phyloP scores from a whole-genome alignment of 2,113 vertebrate genomes.

The Etheostoma cragini region DNA sequence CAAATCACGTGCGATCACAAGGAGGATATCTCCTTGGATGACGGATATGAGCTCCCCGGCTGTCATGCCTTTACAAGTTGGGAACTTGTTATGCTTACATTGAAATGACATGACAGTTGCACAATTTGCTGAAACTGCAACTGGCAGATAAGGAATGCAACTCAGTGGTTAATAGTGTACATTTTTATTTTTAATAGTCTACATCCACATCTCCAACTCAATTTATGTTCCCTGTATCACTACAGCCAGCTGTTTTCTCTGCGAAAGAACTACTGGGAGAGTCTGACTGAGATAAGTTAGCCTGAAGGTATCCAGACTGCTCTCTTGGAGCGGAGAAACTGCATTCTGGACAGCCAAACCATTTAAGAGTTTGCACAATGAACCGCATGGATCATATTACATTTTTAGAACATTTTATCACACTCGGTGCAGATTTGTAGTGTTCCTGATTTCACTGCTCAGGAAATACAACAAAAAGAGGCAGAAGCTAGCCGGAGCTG shows the following conservation, averaged over 20 bases:
- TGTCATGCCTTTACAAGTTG: neutral
- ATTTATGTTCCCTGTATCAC: constrained; percentile 9
- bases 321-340: neutral
- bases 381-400: constrained; percentile 37
- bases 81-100: neutral
- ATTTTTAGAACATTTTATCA: constrained; percentile 43
- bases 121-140: neutral
- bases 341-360: constrained; percentile 17
- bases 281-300: constrained; percentile 34
- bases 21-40: neutral
- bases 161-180: neutral
- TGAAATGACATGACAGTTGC: neutral
- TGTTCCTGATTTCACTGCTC: constrained; percentile 24
- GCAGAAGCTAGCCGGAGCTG: constrained; percentile 17
- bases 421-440: constrained; percentile 35
- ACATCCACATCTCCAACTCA: neutral
- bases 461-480: constrained; percentile 31
- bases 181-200: neutral
- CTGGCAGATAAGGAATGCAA: neutral
- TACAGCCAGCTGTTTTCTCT: constrained; percentile 38
- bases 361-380: constrained; percentile 17
- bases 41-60: neutral
- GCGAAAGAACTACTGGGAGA: constrained; percentile 1
- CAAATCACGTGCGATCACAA: neutral
- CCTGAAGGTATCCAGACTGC: constrained; percentile 40